Conservation (phyloP, 1,140 invertebrate genomes). For the Zaprionus ghesquierei region DNA sequence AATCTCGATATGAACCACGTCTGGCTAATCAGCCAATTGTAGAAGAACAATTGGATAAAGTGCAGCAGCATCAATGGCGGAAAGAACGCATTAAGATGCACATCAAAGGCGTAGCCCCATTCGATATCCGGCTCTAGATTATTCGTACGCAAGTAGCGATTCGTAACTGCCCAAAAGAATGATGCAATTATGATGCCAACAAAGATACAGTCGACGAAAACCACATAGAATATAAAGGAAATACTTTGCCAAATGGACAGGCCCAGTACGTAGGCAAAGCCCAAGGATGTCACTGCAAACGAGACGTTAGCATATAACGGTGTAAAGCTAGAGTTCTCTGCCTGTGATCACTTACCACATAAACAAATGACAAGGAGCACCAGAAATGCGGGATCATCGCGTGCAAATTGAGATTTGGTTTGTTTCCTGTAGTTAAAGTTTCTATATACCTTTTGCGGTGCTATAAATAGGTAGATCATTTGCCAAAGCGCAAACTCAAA, state of each 20-base stretch:
- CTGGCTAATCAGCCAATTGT: conserved; percentile 90
- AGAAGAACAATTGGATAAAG: conserved; percentile 95
- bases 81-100: conserved; percentile 98
- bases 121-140: conserved; percentile 91
- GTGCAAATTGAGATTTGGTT: conserved; percentile 99
- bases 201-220: conserved; percentile 97
- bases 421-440: conserved; percentile 99
- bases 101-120: conserved; percentile 99
- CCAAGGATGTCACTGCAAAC: conserved; percentile 92
- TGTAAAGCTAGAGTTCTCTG: not conserved
- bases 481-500: conserved; percentile 99
- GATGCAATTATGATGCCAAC: conserved; percentile 95
- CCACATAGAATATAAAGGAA: conserved; percentile 94
- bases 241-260: conserved; percentile 91
- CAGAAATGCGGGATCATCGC: conserved; percentile 99
- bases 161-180: conserved; percentile 92
- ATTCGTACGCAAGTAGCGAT: conserved; percentile 93
- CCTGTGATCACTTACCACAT: conserved; percentile 87
- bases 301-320: not conserved
- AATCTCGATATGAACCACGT: conserved; percentile 90
- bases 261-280: conserved; percentile 92
- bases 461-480: conserved; percentile 97
- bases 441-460: conserved; percentile 98
- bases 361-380: conserved; percentile 95
- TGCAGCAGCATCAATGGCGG: conserved; percentile 97